Percentiles rank a stretch among this genome's conserved stretches.
phyloP scores from a whole-genome alignment of 2,888 invertebrate species.

The Ethmia dodecea region DNA sequence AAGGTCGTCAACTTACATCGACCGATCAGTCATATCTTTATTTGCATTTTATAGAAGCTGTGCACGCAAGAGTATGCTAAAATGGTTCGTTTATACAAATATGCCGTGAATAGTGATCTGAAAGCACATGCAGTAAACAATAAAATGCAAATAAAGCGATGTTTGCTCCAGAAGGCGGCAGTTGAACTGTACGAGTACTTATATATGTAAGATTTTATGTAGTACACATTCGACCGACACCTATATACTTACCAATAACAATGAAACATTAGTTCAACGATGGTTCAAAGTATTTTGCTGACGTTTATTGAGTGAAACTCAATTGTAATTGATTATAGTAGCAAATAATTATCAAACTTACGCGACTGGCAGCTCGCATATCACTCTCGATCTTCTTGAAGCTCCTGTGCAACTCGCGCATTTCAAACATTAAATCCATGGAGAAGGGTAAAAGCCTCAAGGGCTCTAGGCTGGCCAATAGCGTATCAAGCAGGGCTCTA shows the following conservation, averaged over 20 bases:
- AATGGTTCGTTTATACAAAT: conserved; percentile 37
- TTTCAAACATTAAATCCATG: conserved; percentile 88
- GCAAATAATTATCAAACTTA: conserved; percentile 29
- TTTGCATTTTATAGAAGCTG: conserved; percentile 77
- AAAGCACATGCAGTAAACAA: conserved; percentile 74
- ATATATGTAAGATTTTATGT: too few relatives aligned
- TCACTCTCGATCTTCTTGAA: conserved; percentile 82
- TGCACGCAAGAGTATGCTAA: conserved; percentile 60
- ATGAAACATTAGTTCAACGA: too few relatives aligned
- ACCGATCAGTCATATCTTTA: conserved; percentile 48
- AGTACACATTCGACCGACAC: too few relatives aligned
- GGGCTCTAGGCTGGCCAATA: conserved; percentile 87
- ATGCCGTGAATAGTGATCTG: conserved; percentile 56
- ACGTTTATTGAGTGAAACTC: too few relatives aligned
- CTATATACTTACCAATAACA: too few relatives aligned
- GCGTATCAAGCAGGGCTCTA: conserved; percentile 82
- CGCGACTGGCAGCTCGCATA: conserved; percentile 72
- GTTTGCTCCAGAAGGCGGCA: conserved; percentile 41
- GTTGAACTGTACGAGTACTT: too few relatives aligned
- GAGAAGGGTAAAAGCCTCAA: conserved; percentile 88
- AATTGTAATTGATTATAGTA: background rate
- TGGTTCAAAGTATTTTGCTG: too few relatives aligned
- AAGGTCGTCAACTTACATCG: conserved; percentile 38
- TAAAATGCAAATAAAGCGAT: conserved; percentile 77
- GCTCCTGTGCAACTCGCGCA: conserved; percentile 85